Percentiles rank a stretch among this genome's conserved stretches.
Conservation (phyloP, 2,113 vertebrate genomes). For the human region GRCh38 chr7:23054501-23055000, state of each 20-base stretch:
- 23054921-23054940: too few species aligned
- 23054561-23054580: background rate
- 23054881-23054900: too few species aligned
- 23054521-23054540: background rate
- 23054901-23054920: too few species aligned
- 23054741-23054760: background rate
- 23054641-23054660: background rate
- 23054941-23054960: too few species aligned
- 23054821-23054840: background rate
- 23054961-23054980: too few species aligned
- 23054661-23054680: background rate
- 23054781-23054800: background rate
- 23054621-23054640: background rate
- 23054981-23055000: too few species aligned
- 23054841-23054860: background rate
- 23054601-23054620: background rate
- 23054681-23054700: background rate
- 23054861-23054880: constrained; percentile 5
- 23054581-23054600: constrained; percentile 29
- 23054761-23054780: background rate
- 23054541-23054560: background rate
- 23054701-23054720: background rate
- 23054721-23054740: background rate
- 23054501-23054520: background rate
- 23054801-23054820: background rate